A percentile compares a stretch with the other conserved stretches of the same genome.
phyloP scores from a whole-genome alignment of 1,140 invertebrate genomes.

The Bombus soroeensis region DNA sequence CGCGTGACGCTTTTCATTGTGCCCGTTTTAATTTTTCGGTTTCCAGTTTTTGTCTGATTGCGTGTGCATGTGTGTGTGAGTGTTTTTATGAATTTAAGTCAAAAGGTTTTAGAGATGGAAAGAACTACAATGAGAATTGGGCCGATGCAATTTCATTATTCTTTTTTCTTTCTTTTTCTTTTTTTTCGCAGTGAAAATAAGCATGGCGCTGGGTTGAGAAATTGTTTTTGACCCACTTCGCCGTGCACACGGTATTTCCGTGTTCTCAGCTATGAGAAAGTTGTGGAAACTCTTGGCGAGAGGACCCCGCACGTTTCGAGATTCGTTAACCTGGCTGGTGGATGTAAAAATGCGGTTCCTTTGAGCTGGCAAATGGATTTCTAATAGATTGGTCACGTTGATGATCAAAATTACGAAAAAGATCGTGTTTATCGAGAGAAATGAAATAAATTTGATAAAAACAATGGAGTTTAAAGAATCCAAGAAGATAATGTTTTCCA shows the following conservation, averaged over 20 bases:
- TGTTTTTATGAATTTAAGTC: not conserved
- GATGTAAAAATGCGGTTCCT: not conserved
- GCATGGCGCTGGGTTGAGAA: not conserved
- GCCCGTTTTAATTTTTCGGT: not conserved
- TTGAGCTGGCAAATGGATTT: not conserved
- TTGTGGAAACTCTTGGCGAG: not conserved
- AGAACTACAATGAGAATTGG: not conserved
- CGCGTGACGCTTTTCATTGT: no score
- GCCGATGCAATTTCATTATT: slow-evolving; percentile 22
- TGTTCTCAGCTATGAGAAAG: not conserved
- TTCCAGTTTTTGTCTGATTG: not conserved
- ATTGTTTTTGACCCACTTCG: slow-evolving; percentile 18
- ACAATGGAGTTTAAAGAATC: no score
- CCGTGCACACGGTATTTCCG: not conserved
- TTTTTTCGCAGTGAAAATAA: not conserved
- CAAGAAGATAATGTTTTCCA: no score
- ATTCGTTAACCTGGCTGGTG: not conserved
- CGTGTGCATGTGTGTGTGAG: no score
- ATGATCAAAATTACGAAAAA: not conserved
- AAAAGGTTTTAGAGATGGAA: not conserved
- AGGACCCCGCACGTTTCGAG: not conserved
- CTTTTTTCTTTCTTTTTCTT: not conserved
- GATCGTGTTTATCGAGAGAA: no score
- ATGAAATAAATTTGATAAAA: no score
- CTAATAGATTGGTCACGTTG: not conserved